Evolutionary conservation across 2,113 vertebrate species (phyloP).

Genomic region (Trichomycterus rosablanca): DNA sequence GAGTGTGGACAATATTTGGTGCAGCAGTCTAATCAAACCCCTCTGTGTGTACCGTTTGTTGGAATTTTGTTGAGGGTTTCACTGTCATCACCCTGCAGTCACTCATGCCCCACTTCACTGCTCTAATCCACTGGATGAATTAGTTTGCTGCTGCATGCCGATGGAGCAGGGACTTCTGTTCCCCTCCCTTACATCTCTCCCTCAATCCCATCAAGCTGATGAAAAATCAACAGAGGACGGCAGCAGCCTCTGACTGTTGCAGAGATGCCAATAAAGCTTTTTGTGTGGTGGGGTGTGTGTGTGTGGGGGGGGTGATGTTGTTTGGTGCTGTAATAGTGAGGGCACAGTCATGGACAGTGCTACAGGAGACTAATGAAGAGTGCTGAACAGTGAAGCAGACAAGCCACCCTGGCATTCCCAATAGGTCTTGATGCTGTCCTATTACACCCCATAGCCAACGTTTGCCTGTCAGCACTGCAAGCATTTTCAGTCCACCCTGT

Average conservation of each 20-base stretch:
- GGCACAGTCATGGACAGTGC: slow-evolving; percentile 20
- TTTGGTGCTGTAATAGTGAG: slow-evolving; percentile 17
- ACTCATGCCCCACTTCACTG: slow-evolving; percentile 44
- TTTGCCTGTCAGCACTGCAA: slow-evolving; percentile 24
- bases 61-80: slow-evolving; percentile 33
- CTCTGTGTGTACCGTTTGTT: neutral
- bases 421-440: slow-evolving; percentile 16
- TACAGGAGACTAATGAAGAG: slow-evolving; percentile 13
- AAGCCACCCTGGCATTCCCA: neutral
- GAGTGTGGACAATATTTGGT: neutral
- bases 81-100: slow-evolving; percentile 37
- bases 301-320: slow-evolving; percentile 2
- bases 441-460: slow-evolving; percentile 26
- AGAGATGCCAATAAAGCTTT: slow-evolving; percentile 7
- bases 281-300: neutral
- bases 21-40: slow-evolving; percentile 4
- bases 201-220: slow-evolving; percentile 21
- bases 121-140: slow-evolving; percentile 58
- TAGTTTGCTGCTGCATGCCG: slow-evolving; percentile 43
- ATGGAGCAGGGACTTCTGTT: neutral
- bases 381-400: neutral
- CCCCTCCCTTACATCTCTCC: neutral
- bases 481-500: slow-evolving; percentile 1
- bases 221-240: slow-evolving; percentile 16
- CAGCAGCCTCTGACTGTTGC: slow-evolving; percentile 3